Evolutionary conservation across 2,797 vertebrate species (phyloP).

Genomic region (Pseudochirops corinnae): DNA sequence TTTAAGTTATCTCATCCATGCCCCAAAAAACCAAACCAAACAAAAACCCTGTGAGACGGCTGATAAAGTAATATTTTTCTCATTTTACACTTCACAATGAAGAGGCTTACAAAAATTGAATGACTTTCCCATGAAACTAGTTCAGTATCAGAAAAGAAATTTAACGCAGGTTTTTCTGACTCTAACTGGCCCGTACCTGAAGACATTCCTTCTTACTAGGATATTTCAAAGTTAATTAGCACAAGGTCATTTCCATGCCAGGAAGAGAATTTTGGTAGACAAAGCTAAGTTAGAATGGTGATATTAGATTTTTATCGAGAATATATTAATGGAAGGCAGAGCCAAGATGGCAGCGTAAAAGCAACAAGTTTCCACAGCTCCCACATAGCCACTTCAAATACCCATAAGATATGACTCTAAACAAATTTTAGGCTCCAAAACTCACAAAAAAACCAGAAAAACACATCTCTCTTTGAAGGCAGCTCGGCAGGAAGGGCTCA

Average conservation of each 20-base stretch:
- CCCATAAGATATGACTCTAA: no score
- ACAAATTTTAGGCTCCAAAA: no score
- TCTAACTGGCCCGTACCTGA: background rate
- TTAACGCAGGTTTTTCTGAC: background rate
- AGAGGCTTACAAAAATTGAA: background rate
- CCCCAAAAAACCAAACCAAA: no score
- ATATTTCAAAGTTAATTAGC: background rate
- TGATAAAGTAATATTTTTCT: background rate
- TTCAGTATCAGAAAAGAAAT: background rate
- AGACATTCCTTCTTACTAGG: background rate
- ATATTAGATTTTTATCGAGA: background rate
- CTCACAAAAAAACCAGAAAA: no score
- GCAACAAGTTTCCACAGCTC: no score
- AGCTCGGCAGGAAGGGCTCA: no score
- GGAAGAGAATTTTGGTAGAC: background rate
- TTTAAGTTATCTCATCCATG: background rate
- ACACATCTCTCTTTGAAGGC: no score
- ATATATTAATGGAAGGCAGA: no score
- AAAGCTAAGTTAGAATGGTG: background rate
- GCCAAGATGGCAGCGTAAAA: no score
- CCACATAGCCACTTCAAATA: no score
- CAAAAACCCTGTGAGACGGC: background rate
- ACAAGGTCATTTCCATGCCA: background rate
- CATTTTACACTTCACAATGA: background rate
- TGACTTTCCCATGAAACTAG: background rate